Base-by-base conservation (phyloP, 2,113 vertebrate species). In the Perca schrenkii region DNA sequence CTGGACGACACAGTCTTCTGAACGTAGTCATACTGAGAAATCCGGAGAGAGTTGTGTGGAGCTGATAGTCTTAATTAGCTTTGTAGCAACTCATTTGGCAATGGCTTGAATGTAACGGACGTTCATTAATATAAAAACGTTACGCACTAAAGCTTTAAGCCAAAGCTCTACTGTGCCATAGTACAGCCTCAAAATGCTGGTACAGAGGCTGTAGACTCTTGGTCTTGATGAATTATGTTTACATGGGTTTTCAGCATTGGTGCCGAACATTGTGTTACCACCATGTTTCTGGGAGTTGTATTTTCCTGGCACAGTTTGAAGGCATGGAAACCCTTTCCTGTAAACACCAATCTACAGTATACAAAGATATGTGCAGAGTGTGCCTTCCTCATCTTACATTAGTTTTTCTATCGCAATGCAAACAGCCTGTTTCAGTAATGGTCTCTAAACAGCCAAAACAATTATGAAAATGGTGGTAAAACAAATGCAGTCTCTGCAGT, bases 381-480 rank as follows among this genome's bases (percentile, higher is more conserved):
- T 6, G 54, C 34, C 66, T 78, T 61, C 62, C 36, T 74, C 15
- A 54, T 61, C 14, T 31, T 28, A 8, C 34, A 43, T 67, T 67
- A 1, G 28, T 28, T 70, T 72, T 36, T 47, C 74, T 22, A 54
- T 77, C 25, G 66, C 52, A 58, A 74, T 73, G 62, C 57, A 77
- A 77, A 77, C 58, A 53, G 21, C 31, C 66, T 52, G 11, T 80
- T 73, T 6, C 68, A 61, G n/a, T 2, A 63, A 61, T 1, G 49
- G 28, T 50, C 22, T 25, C 21, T n/a, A 13, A 79, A 71, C 49
- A 75, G 21, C 53, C 49, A 11, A 50, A 76, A 57, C 0, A 10
- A 70, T 25, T 10, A 21, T 40, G 54, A 61, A 71, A 85, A 73
- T 74, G n/a, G 52, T 14, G 46, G 21, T 57, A 60, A 77, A 76